Base-by-base conservation (phyloP, 1,140 invertebrate genomes). In the Drosophila takahashii region DNA sequence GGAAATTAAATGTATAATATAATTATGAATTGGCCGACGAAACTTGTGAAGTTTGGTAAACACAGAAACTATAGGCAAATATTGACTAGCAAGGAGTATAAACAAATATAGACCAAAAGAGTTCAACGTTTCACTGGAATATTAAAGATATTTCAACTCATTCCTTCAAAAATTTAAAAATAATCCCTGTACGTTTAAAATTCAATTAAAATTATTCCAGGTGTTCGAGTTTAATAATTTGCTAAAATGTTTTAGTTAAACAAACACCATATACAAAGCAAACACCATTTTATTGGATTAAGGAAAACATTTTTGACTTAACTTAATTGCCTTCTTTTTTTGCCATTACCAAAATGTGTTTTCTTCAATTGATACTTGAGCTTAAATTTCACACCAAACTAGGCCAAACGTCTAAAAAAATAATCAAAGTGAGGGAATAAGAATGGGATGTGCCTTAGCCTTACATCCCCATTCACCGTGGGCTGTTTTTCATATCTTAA, bases 401-500 rank as follows among this genome's bases (percentile, higher is more conserved):
- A 22, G 42, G 64, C 18, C 18, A 70, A 70, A 70, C 2, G 18
- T 11, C 41, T 69, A 50, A 42, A 51, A 71, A 73, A 72, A 60
- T 54, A 42, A 73, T 50, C 9, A 27, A 42, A 73, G 42, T 15
- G 16, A 9, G 26, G 15, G 22, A 22, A 22, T 22, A 3, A 22
- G 18, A 36, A 10, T 37, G 37, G 29, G 29, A 44, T 29, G 27
- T 15, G 34, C 32, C 50, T 13, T 48, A 36, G 22, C 22, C 22
- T 22, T 22, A 22, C 13, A 59, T 42, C 41, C 51, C 44, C n/a
- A 59, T 44, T 26, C 51, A 39, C 41, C 16, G 10, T 39, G 13
- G 51, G 54, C 10, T 36, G 51, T 53, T 71, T 52, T 72, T 76
- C 73, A 75, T 76, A 76, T 76, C 60, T 76, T 80, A 80, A 80